phyloP scores from a whole-genome alignment of 2,888 invertebrate species.

The Resseliella maxima region DNA sequence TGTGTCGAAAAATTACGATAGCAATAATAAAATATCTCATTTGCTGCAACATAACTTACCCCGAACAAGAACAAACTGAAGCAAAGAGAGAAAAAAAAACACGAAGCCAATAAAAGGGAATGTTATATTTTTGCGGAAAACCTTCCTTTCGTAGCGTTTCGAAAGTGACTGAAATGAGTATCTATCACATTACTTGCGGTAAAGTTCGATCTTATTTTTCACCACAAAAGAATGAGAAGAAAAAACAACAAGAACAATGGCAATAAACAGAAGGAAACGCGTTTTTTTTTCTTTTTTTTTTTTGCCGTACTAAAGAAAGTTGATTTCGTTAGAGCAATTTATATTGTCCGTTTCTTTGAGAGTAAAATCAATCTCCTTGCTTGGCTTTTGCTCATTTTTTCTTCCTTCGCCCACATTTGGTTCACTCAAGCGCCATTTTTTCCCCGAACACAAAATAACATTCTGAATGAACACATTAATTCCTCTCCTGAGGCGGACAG shows the following conservation, averaged over 20 bases:
- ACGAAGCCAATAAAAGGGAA: neutral
- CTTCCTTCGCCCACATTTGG: neutral
- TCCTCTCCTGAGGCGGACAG: neutral
- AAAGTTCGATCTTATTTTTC: neutral
- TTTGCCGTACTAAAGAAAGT: neutral
- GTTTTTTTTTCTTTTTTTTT: neutral
- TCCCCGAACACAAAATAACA: neutral
- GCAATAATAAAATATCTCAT: conserved; percentile 38
- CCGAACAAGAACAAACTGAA: neutral
- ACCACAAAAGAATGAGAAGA: neutral
- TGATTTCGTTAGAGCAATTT: conserved; percentile 26
- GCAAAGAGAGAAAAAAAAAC: neutral
- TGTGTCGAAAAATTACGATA: conserved; percentile 6
- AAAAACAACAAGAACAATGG: too few species aligned
- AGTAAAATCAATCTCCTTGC: conserved; percentile 28
- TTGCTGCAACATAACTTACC: conserved; percentile 17
- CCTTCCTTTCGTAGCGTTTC: neutral
- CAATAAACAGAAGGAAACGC: neutral
- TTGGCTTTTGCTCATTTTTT: neutral
- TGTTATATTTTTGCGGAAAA: neutral
- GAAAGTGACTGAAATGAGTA: conserved; percentile 8
- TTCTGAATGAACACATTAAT: neutral
- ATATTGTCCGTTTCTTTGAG: neutral
- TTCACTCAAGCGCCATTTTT: neutral
- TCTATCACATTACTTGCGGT: neutral